Evolutionary conservation across 2,888 invertebrate species (phyloP).

Genomic region (Scaeva pyrastri): DNA sequence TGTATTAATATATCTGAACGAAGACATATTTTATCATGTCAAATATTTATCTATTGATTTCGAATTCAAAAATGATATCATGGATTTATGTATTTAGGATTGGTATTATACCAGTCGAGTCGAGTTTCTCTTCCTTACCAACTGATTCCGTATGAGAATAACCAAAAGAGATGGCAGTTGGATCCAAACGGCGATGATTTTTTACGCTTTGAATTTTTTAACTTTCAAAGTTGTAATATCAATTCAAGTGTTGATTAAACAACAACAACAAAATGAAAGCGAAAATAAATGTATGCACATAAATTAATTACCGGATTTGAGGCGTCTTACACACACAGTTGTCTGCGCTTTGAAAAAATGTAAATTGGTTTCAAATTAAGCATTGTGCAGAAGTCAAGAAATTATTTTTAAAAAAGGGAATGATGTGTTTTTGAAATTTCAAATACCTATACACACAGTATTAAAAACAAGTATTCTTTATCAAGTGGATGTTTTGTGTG

Average conservation of each 20-base stretch:
- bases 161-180: not conserved
- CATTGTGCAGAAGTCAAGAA: no score
- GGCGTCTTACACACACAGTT: no score
- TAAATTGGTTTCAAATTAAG: no score
- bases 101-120: not conserved
- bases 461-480: no score
- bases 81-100: constrained; percentile 32
- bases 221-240: not conserved
- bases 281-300: no score
- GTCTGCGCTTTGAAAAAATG: no score
- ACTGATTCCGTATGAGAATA: no score
- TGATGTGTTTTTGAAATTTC: no score
- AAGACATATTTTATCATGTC: constrained; percentile 41
- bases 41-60: constrained; percentile 60
- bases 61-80: constrained; percentile 25
- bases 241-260: not conserved
- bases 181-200: not conserved
- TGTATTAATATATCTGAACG: constrained; percentile 2
- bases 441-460: no score
- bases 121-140: not conserved
- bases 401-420: no score
- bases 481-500: no score
- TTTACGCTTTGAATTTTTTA: not conserved
- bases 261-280: not conserved
- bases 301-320: no score